Evolutionary conservation across 1,140 invertebrate genomes (phyloP), one percentile per base, ranked within the genome.

Genomic region (Aradophagus sp.): DNA sequence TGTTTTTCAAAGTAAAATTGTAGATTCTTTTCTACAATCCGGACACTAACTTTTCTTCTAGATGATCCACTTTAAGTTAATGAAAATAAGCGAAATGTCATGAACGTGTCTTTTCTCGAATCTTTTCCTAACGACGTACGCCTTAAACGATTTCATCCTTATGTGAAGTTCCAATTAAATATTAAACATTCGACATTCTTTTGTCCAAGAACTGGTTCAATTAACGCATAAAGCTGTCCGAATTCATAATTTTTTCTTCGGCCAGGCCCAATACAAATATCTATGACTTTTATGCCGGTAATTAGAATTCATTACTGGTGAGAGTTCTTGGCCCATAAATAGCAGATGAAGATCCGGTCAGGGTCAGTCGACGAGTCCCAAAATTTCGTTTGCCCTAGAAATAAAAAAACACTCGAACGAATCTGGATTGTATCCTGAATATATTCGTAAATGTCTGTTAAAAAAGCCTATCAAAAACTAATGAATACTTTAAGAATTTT

Each of bases 281-380:
- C 47, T 20, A 44, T 55, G 59, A 74, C 44, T 26, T 41, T 50
- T 38, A 55, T 59, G 31, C 41, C 58, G 7, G 17, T 48, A 62
- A 73, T 71, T 68, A 58, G 48, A 71, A 71, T 71, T 58, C 27
- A 55, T 74, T 70, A 62, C 2, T 14, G 63, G 69, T 70, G 75
- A 74, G 72, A 74, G 72, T 69, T 69, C 29, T 55, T 74, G 74
- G 34, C 50, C 66, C 55, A 73, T 61, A 65, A 76, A 76, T 68
- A 41, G 12, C 45, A 20, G 23, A 27, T 27, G 31, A 65, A 35
- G 12, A 31, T 31, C 36, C 38, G 38, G 38, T 42, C 58, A 39
- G 20, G 15, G 67, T 47, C 59, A 35, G 13, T 50, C 39, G 27
- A 4, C 31, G 19, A 62, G 56, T 76, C 50, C 69, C 53, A 14